These are phyloP conservation scores for Aphelenchoides bicaudatus DNA, from an alignment of 2,888 invertebrate species.

Conservation along the genomic window DNA sequence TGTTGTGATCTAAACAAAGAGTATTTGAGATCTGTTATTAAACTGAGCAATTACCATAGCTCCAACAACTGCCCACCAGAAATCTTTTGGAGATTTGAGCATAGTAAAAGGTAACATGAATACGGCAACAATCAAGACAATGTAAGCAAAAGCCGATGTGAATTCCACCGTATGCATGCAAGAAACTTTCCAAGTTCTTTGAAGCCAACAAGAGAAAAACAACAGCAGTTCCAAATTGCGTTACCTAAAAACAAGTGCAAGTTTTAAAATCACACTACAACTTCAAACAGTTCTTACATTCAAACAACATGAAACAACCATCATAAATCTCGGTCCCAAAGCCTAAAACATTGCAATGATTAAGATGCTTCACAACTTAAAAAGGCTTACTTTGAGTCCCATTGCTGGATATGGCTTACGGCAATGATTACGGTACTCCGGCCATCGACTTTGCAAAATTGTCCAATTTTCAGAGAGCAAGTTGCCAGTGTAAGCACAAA, in stretches of 20 bases:
- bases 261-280: too few relatives aligned
- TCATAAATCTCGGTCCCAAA: slow-evolving; percentile 39
- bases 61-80: slow-evolving; percentile 39
- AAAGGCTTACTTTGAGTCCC: slow-evolving; percentile 48
- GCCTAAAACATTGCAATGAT: background rate
- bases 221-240: slow-evolving; percentile 55
- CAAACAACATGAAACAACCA: slow-evolving; percentile 44
- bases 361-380: slow-evolving; percentile 27
- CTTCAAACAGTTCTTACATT: too few relatives aligned
- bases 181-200: slow-evolving; percentile 50
- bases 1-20: slow-evolving; percentile 44
- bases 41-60: background rate
- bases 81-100: slow-evolving; percentile 55
- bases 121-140: slow-evolving; percentile 47
- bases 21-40: background rate
- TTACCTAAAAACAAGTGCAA: too few relatives aligned
- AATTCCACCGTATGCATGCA: slow-evolving; percentile 37
- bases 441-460: slow-evolving; percentile 43
- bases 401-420: slow-evolving; percentile 57
- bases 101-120: slow-evolving; percentile 54
- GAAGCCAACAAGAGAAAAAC: slow-evolving; percentile 52
- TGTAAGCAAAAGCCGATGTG: slow-evolving; percentile 46
- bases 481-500: slow-evolving; percentile 51
- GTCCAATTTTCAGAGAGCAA: slow-evolving; percentile 50
- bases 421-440: slow-evolving; percentile 52